phyloP scores from a whole-genome alignment of 2,888 invertebrate species.

The Ophonus ardosiacus region DNA sequence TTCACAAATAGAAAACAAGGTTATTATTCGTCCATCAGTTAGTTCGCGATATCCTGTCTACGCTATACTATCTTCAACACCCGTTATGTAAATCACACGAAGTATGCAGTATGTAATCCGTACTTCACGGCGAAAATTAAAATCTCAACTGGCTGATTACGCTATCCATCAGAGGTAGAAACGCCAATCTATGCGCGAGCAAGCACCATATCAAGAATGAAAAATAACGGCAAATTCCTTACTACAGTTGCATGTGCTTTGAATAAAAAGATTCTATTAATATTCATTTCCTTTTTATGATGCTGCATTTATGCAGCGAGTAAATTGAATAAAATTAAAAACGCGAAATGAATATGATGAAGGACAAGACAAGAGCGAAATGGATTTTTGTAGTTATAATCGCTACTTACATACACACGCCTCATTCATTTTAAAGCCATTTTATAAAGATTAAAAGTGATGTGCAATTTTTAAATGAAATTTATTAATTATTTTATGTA shows the following conservation, averaged over 20 bases:
- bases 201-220: background rate
- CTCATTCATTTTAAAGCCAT: background rate
- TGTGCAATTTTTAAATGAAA: no score
- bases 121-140: background rate
- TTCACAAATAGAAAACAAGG: background rate
- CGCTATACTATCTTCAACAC: background rate
- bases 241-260: constrained; percentile 8
- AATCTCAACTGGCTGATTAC: background rate
- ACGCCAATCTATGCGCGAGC: background rate
- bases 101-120: background rate
- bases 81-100: constrained; percentile 42
- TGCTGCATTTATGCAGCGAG: background rate
- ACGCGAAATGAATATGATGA: background rate
- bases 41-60: constrained; percentile 29
- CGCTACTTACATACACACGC: background rate
- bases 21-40: background rate
- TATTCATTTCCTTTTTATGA: constrained; percentile 28
- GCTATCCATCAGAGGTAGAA: background rate
- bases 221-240: background rate
- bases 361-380: background rate
- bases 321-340: background rate
- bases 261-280: constrained; percentile 9
- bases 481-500: no score
- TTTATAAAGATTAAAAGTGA: background rate
- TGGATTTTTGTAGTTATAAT: background rate